Percentiles rank a stretch among this genome's conserved stretches.
These are phyloP conservation scores for Herminia tarsipennalis DNA, from an alignment of 2,888 invertebrate genomes.

Conservation along the genomic window DNA sequence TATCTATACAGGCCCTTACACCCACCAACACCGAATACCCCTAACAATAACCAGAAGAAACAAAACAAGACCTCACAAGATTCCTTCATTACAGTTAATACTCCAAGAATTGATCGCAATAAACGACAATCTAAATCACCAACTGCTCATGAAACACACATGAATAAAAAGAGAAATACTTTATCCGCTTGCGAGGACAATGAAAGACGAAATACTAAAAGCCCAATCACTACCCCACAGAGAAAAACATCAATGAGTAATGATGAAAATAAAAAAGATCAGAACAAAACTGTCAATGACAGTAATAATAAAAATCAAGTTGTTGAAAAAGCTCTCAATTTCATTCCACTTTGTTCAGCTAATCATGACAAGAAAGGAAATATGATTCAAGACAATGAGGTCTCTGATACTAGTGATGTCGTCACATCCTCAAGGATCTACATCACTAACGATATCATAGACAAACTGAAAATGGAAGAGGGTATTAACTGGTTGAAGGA, in stretches of 20 bases:
- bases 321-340: conserved; percentile 57
- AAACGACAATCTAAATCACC: conserved; percentile 78
- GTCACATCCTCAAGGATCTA: conserved; percentile 79
- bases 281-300: conserved; percentile 31
- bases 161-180: conserved; percentile 61
- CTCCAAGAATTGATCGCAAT: conserved; percentile 37
- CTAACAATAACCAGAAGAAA: conserved; percentile 19
- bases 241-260: conserved; percentile 49
- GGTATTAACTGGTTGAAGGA: conserved; percentile 77
- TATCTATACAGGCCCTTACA: conserved; percentile 62
- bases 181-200: conserved; percentile 41
- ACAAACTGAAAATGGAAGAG: conserved; percentile 74
- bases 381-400: conserved; percentile 78
- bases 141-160: conserved; percentile 59
- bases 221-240: conserved; percentile 35
- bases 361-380: conserved; percentile 73
- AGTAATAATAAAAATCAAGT: conserved; percentile 25
- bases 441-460: conserved; percentile 75
- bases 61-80: conserved; percentile 42
- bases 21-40: conserved; percentile 17
- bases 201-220: conserved; percentile 47
- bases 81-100: conserved; percentile 16
- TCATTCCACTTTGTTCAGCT: conserved; percentile 59
- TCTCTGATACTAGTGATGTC: conserved; percentile 74
- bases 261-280: conserved; percentile 26